Conservation (phyloP, 2,113 vertebrate genomes). For the Lycocorax pyrrhopterus region DNA sequence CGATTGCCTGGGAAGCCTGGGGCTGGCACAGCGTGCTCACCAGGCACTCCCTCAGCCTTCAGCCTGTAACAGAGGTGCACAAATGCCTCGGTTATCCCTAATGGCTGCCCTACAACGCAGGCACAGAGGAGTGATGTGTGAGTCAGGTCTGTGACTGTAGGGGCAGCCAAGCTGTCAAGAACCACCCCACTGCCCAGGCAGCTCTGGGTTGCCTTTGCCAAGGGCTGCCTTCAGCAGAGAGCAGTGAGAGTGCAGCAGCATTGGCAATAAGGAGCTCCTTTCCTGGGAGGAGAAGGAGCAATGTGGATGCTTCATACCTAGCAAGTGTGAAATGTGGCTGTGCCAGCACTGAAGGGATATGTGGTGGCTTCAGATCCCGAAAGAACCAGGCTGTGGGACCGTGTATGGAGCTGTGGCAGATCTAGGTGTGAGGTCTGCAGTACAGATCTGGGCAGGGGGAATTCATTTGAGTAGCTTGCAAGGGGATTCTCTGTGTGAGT, state of each 20-base stretch:
- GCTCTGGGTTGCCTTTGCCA: neutral
- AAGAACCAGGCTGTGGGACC: neutral
- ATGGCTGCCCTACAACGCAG: neutral
- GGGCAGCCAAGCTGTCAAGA: neutral
- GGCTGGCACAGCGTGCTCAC: neutral
- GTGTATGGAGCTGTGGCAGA: accelerated
- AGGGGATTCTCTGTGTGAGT: neutral
- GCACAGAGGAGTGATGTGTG: neutral
- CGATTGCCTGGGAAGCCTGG: neutral
- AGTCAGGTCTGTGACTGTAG: neutral
- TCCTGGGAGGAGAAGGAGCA: neutral
- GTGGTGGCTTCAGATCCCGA: neutral
- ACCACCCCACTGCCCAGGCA: neutral
- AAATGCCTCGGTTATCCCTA: neutral
- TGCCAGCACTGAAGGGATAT: neutral
- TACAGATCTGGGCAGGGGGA: neutral
- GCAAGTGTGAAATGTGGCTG: neutral
- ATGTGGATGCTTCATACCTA: neutral
- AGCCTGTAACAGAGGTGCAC: neutral
- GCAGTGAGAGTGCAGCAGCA: neutral
- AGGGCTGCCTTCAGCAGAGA: neutral
- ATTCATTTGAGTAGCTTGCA: neutral
- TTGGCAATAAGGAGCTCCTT: neutral
- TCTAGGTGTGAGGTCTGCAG: neutral
- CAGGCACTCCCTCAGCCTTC: neutral